These are phyloP conservation scores for Agonum fuliginosum DNA, from an alignment of 2,888 invertebrate genomes.

Conservation along the genomic window DNA sequence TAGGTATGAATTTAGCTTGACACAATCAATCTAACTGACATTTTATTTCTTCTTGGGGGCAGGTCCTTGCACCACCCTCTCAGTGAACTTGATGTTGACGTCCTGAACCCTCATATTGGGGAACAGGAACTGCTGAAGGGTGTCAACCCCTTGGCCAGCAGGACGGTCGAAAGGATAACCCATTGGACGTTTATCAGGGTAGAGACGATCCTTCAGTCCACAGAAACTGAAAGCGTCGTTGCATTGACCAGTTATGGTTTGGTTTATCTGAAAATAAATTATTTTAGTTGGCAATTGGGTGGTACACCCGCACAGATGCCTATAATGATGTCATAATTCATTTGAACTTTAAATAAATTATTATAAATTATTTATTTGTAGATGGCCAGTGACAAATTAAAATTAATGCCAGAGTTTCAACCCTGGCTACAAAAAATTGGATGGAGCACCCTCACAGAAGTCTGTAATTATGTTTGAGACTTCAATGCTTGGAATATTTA, in stretches of 20 bases:
- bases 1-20: too few relatives aligned
- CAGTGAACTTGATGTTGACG: slow-evolving; percentile 77
- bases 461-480: too few relatives aligned
- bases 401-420: too few relatives aligned
- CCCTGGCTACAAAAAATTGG: too few relatives aligned
- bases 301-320: too few relatives aligned
- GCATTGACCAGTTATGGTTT: slow-evolving; percentile 73
- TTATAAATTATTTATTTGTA: background rate
- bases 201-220: slow-evolving; percentile 82
- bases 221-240: slow-evolving; percentile 84
- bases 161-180: slow-evolving; percentile 86
- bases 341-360: slow-evolving; percentile 70
- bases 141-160: slow-evolving; percentile 74
- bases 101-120: slow-evolving; percentile 81
- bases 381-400: background rate
- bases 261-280: slow-evolving; percentile 71
- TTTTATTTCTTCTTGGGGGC: slow-evolving; percentile 3
- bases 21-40: background rate
- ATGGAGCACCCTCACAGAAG: too few relatives aligned
- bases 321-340: too few relatives aligned
- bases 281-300: too few relatives aligned
- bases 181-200: slow-evolving; percentile 87
- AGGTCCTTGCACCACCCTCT: slow-evolving; percentile 71
- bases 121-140: slow-evolving; percentile 79
- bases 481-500: too few relatives aligned